Conservation (phyloP, 2,888 invertebrate species). For the Rotaria macrura region DNA sequence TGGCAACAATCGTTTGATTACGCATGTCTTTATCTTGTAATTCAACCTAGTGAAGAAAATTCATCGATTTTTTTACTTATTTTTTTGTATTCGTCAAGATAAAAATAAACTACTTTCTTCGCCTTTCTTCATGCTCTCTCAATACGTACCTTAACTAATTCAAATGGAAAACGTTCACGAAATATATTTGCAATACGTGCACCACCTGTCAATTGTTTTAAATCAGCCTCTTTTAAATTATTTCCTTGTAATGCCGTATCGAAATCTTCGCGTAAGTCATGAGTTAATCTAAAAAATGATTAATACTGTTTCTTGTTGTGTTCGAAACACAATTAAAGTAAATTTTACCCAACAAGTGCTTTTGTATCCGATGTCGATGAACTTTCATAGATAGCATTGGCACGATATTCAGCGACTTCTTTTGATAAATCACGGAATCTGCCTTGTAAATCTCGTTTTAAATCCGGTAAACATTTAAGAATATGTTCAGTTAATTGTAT, state of each 20-base stretch:
- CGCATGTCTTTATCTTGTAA: constrained; percentile 88
- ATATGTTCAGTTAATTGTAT: constrained; percentile 98
- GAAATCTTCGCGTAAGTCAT: constrained; percentile 89
- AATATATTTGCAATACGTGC: constrained; percentile 97
- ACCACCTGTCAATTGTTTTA: constrained; percentile 90
- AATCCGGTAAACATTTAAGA: constrained; percentile 82
- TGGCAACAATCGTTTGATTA: constrained; percentile 93
- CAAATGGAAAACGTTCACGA: constrained; percentile 97
- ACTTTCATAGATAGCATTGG: not conserved
- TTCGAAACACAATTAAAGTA: too few relatives aligned
- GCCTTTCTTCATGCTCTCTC: too few relatives aligned
- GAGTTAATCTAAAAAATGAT: constrained; percentile 82
- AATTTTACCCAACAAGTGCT: constrained; percentile 24
- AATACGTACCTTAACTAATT: constrained; percentile 79
- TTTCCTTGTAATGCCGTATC: constrained; percentile 92
- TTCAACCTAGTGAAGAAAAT: constrained; percentile 13
- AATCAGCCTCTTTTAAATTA: constrained; percentile 88
- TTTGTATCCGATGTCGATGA: constrained; percentile 55
- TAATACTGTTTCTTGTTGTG: too few relatives aligned
- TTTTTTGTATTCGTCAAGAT: too few relatives aligned
- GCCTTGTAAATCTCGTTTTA: constrained; percentile 89
- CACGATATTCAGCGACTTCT: constrained; percentile 88
- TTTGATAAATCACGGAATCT: constrained; percentile 87
- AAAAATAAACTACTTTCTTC: too few relatives aligned
- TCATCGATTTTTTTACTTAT: too few relatives aligned